Evolutionary conservation across 2,113 vertebrate species (phyloP).

Genomic region (Pluvialis apricaria): DNA sequence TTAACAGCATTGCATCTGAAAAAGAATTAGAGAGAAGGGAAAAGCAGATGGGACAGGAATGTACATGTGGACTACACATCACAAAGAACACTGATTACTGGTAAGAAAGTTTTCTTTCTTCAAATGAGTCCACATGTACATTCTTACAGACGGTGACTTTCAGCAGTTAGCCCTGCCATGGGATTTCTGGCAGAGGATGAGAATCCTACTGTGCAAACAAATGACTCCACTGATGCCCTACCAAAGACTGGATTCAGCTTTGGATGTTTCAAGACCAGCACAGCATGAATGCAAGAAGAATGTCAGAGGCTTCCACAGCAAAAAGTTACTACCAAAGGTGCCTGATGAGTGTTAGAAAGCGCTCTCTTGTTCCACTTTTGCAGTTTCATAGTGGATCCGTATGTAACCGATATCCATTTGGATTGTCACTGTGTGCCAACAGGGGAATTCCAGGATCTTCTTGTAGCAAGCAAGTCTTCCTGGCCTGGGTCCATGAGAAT

Average conservation of each 20-base stretch:
- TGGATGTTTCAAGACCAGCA: background rate
- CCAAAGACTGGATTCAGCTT: background rate
- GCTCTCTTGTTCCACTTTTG: background rate
- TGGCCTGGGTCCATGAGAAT: background rate
- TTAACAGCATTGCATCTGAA: slow-evolving; percentile 69
- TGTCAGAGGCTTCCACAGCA: background rate
- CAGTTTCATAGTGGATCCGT: rapidly evolving
- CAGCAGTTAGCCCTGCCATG: background rate
- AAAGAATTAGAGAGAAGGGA: slow-evolving; percentile 66
- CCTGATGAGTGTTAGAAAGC: background rate
- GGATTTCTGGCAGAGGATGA: slow-evolving; percentile 20
- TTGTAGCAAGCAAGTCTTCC: background rate
- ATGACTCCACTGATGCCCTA: background rate
- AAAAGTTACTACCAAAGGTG: background rate
- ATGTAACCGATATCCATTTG: background rate
- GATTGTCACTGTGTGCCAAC: background rate
- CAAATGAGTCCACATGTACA: slow-evolving; percentile 55
- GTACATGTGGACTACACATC: slow-evolving; percentile 44
- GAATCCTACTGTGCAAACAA: background rate
- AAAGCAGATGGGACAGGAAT: slow-evolving; percentile 53
- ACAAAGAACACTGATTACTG: background rate
- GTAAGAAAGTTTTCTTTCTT: slow-evolving; percentile 15
- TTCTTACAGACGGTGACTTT: slow-evolving; percentile 1
- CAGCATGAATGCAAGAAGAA: background rate
- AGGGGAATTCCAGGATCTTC: background rate